phyloP scores from a whole-genome alignment of 2,888 invertebrate genomes.

The Hirtodrosophila alboralis region DNA sequence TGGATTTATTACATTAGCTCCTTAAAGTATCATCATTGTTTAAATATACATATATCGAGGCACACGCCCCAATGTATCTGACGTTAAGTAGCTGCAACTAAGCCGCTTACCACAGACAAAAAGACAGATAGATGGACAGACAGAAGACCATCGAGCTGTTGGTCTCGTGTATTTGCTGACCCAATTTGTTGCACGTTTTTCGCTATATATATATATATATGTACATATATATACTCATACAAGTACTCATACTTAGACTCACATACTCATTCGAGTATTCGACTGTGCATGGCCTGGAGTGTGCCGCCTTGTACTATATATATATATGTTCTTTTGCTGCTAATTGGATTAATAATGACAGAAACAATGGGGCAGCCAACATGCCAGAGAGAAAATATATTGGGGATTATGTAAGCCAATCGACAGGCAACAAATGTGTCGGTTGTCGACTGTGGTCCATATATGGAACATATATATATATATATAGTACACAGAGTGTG shows the following conservation, averaged over 20 bases:
- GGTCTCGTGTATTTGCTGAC: conserved; percentile 58
- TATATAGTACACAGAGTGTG: conserved; percentile 9
- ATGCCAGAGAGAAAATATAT: conserved; percentile 35
- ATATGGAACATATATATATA: conserved; percentile 12
- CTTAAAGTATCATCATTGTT: conserved; percentile 42
- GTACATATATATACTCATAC: conserved; percentile 8
- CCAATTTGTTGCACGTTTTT: conserved; percentile 49
- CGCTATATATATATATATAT: neutral
- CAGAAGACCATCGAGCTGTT: conserved; percentile 1
- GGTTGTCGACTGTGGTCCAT: conserved; percentile 27
- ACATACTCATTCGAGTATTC: conserved; percentile 1
- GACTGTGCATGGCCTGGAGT: conserved; percentile 26
- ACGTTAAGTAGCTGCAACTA: conserved; percentile 53
- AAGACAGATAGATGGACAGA: conserved; percentile 6
- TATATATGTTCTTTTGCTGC: conserved; percentile 59
- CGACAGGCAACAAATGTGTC: conserved; percentile 42
- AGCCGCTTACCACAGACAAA: conserved; percentile 57
- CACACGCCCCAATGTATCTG: conserved; percentile 36
- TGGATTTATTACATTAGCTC: conserved; percentile 28
- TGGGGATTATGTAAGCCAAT: conserved; percentile 65
- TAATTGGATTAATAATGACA: conserved; percentile 76
- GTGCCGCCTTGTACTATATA: too few relatives aligned
- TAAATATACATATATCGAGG: conserved; percentile 41
- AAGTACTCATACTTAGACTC: conserved; percentile 10
- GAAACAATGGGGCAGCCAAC: conserved; percentile 65